A percentile compares a stretch with the other conserved stretches of the same genome.
Evolutionary conservation across 2,888 invertebrate species (phyloP).

Genomic region (Tribolium freemani): DNA sequence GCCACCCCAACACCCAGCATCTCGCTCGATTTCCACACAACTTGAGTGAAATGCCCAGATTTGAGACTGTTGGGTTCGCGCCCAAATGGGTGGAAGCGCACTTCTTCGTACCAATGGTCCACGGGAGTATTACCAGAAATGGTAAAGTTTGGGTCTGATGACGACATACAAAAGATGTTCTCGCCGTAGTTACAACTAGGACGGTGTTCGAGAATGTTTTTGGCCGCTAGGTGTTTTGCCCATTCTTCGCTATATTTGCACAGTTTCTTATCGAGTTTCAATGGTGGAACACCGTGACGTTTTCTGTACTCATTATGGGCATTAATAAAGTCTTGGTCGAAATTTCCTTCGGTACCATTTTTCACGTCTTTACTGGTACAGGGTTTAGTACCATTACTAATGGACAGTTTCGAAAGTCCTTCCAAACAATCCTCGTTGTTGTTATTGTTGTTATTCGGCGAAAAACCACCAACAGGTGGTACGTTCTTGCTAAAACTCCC

Average conservation of each 20-base stretch:
- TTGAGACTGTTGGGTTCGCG: constrained; percentile 74
- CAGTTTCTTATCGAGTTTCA: constrained; percentile 76
- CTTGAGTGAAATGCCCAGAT: constrained; percentile 81
- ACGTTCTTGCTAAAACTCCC: constrained; percentile 83
- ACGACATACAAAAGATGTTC: constrained; percentile 85
- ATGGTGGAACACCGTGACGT: constrained; percentile 78
- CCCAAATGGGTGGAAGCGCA: constrained; percentile 74
- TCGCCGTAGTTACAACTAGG: constrained; percentile 86
- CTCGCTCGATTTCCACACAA: constrained; percentile 78
- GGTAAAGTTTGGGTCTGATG: constrained; percentile 77
- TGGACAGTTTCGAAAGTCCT: constrained; percentile 61
- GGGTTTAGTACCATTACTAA: constrained; percentile 59
- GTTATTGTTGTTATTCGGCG: constrained; percentile 63
- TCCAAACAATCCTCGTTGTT: constrained; percentile 58
- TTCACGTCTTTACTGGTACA: constrained; percentile 27
- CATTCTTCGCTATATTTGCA: constrained; percentile 80
- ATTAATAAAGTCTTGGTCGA: constrained; percentile 79
- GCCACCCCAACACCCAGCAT: constrained; percentile 79
- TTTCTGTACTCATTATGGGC: constrained; percentile 82
- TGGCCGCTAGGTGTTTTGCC: constrained; percentile 78
- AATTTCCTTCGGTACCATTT: constrained; percentile 66
- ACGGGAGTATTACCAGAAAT: constrained; percentile 81
- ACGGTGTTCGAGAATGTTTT: constrained; percentile 80
- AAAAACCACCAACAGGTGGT: constrained; percentile 71
- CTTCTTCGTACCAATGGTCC: constrained; percentile 83